Conservation (phyloP, 2,797 vertebrate genomes). For the Platalea minor region DNA sequence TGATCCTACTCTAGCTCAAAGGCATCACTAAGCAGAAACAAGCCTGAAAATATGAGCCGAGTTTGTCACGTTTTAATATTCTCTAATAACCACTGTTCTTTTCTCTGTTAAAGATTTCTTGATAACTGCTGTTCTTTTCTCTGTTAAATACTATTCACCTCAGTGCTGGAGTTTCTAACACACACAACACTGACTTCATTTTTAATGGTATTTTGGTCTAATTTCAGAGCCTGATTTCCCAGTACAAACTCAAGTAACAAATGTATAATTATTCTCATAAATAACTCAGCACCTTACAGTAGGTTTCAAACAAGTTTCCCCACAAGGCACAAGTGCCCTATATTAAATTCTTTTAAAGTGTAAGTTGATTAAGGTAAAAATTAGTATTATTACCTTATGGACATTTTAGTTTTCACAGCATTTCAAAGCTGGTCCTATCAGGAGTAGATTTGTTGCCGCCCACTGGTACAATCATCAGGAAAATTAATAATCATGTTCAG, state of each 20-base stretch:
- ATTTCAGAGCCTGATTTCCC: constrained; percentile 77
- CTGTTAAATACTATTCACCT: constrained; percentile 63
- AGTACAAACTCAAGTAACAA: constrained; percentile 80
- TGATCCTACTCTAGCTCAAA: neutral
- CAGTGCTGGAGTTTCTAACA: constrained; percentile 55
- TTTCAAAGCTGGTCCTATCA: constrained; percentile 84
- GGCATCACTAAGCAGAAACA: neutral
- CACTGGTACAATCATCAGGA: constrained; percentile 95
- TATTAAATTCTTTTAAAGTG: constrained; percentile 89
- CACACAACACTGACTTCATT: constrained; percentile 61
- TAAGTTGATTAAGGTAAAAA: constrained; percentile 94
- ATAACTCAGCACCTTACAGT: constrained; percentile 82
- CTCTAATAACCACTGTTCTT: constrained; percentile 40
- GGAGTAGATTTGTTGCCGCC: constrained; percentile 84
- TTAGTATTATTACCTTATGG: constrained; percentile 89
- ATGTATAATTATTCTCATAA: constrained; percentile 86
- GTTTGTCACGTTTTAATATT: constrained; percentile 60
- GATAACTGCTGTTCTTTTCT: constrained; percentile 30
- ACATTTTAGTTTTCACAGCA: constrained; percentile 84
- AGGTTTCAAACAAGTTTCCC: constrained; percentile 83
- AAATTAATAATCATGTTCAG: constrained; percentile 96
- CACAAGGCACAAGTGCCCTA: constrained; percentile 81
- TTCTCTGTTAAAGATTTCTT: constrained; percentile 32
- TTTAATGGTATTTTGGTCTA: constrained; percentile 70
- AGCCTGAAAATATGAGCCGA: neutral